Conservation (phyloP, 2,888 invertebrate genomes). For the Aspidiotus destructor region DNA sequence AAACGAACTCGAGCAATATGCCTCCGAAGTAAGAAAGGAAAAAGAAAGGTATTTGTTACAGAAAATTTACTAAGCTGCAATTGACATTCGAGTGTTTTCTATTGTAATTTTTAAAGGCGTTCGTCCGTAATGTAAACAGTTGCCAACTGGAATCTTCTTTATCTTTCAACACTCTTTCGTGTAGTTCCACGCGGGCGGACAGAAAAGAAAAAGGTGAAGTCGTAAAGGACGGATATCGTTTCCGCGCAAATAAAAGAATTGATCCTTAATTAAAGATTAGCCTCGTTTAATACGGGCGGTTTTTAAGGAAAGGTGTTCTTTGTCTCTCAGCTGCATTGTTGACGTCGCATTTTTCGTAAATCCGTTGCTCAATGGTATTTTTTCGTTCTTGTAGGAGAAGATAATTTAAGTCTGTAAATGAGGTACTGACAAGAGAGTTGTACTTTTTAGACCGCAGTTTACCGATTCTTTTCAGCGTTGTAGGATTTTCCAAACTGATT, state of each 20-base stretch:
- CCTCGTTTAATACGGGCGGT: slow-evolving; percentile 6
- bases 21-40: not conserved
- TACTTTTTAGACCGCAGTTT: no score
- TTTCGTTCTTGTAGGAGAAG: no score
- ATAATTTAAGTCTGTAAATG: no score
- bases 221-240: slow-evolving; percentile 6
- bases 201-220: slow-evolving; percentile 5
- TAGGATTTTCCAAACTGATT: no score
- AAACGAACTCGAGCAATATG: no score
- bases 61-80: slow-evolving; percentile 30
- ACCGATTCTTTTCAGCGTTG: no score
- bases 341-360: no score
- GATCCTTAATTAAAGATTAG: slow-evolving; percentile 30
- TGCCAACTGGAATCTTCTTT: not conserved
- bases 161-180: not conserved
- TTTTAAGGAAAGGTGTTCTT: not conserved
- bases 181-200: not conserved
- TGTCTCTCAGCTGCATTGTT: no score
- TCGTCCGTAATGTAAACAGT: slow-evolving; percentile 29
- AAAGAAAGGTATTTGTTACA: slow-evolving; percentile 28
- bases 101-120: slow-evolving; percentile 28
- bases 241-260: slow-evolving; percentile 11
- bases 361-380: no score
- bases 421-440: no score
- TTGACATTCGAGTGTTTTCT: slow-evolving; percentile 31